A percentile compares a stretch with the other conserved stretches of the same genome.
Conservation (phyloP, 2,888 invertebrate species). For the Agrilus biguttatus region DNA sequence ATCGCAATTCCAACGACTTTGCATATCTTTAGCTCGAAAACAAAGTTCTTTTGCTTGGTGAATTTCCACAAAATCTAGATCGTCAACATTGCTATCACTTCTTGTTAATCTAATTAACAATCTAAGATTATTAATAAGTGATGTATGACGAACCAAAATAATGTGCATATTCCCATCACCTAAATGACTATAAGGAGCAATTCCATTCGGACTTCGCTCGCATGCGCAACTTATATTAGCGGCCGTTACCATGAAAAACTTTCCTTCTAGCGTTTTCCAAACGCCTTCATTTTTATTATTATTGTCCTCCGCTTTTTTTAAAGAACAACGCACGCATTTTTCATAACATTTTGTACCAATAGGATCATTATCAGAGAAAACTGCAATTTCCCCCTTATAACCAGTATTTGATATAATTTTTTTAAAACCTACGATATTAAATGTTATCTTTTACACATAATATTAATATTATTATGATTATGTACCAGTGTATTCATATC, state of each 20-base stretch:
- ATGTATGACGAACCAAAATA: constrained; percentile 57
- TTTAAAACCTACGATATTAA: constrained; percentile 37
- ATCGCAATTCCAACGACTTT: constrained; percentile 71
- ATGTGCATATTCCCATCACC: constrained; percentile 70
- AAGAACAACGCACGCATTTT: constrained; percentile 33
- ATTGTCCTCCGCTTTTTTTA: constrained; percentile 9
- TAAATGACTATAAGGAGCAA: constrained; percentile 63
- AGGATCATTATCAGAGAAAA: constrained; percentile 34
- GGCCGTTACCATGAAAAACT: constrained; percentile 62
- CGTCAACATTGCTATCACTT: constrained; percentile 49
- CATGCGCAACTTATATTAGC: constrained; percentile 68
- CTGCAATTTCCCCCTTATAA: constrained; percentile 47
- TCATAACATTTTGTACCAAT: constrained; percentile 33
- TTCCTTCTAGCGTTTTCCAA: constrained; percentile 51
- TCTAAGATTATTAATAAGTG: constrained; percentile 53
- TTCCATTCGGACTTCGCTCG: constrained; percentile 56
- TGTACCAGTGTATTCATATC: constrained; percentile 65
- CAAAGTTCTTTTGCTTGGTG: constrained; percentile 57
- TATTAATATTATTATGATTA: background rate
- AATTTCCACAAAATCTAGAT: constrained; percentile 61
- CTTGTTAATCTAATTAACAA: constrained; percentile 50
- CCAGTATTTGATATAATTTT: constrained; percentile 47
- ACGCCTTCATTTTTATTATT: constrained; percentile 10
- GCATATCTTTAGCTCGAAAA: constrained; percentile 38
- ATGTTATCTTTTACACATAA: background rate